Conservation (phyloP, 2,113 vertebrate genomes). For the Eudyptes chrysolophus region DNA sequence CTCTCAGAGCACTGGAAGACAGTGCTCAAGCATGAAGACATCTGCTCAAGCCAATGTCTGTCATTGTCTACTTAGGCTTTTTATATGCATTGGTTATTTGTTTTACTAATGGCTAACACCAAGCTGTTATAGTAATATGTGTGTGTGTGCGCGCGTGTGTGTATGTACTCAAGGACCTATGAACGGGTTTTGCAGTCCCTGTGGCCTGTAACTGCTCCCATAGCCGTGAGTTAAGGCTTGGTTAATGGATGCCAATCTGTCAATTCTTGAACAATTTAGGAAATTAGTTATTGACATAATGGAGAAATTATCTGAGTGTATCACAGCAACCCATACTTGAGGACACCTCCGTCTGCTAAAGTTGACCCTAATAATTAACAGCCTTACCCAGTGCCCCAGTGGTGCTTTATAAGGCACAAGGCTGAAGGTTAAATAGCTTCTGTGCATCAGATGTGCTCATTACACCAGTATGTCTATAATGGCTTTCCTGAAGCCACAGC, state of each 20-base stretch:
- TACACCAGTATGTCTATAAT: not conserved
- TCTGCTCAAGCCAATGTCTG: not conserved
- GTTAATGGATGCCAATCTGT: constrained; percentile 6
- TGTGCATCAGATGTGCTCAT: constrained; percentile 11
- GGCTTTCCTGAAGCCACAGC: not conserved
- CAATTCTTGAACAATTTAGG: constrained; percentile 24
- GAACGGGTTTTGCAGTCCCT: not conserved
- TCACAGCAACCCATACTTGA: not conserved
- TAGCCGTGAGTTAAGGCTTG: not conserved
- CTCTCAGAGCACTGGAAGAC: not conserved
- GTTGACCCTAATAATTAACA: constrained; percentile 40
- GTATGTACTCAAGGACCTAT: not conserved
- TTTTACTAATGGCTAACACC: not conserved
- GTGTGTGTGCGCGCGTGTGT: not conserved
- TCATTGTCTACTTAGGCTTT: not conserved
- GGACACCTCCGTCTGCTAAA: not conserved
- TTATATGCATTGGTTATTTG: not conserved
- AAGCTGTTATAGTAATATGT: not conserved
- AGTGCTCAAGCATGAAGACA: not conserved
- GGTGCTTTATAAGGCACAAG: constrained; percentile 1
- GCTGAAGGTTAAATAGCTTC: constrained; percentile 49
- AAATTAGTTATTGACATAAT: constrained; percentile 50
- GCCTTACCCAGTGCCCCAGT: not conserved
- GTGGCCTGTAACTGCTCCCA: not conserved
- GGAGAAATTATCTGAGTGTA: constrained; percentile 18